Evolutionary conservation across 2,888 invertebrate genomes (phyloP).

Genomic region (Gastrophysa polygoni): DNA sequence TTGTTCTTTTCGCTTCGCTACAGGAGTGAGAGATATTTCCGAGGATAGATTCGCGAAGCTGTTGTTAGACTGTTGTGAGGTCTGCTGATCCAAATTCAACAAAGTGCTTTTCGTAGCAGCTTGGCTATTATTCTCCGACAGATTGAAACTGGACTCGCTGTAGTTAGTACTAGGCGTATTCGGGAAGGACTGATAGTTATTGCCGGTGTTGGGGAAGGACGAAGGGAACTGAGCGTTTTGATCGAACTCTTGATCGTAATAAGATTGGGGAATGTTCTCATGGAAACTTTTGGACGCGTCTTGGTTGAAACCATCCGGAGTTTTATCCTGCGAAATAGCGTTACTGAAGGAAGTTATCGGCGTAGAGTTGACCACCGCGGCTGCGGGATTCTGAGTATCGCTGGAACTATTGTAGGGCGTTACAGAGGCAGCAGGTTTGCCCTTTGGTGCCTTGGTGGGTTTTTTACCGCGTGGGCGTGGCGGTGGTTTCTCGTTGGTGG

Average conservation of each 20-base stretch:
- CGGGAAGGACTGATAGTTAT: constrained; percentile 37
- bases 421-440: constrained; percentile 64
- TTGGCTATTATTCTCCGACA: constrained; percentile 25
- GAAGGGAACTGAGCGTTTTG: constrained; percentile 41
- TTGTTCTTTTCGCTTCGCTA: constrained; percentile 22
- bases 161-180: constrained; percentile 28
- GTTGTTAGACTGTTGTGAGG: constrained; percentile 23
- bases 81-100: constrained; percentile 40
- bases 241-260: constrained; percentile 42
- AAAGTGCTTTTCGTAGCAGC: constrained; percentile 30
- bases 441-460: constrained; percentile 54
- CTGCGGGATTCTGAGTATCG: constrained; percentile 27
- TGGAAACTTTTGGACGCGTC: constrained; percentile 41
- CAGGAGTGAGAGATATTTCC: constrained; percentile 38
- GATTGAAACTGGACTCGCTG: constrained; percentile 27
- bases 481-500: constrained; percentile 43
- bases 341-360: constrained; percentile 35
- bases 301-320: constrained; percentile 27
- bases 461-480: constrained; percentile 52
- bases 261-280: constrained; percentile 37
- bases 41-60: constrained; percentile 40
- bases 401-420: constrained; percentile 56
- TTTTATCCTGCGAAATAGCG: constrained; percentile 27
- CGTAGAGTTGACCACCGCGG: constrained; percentile 20
- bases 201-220: constrained; percentile 34